These are phyloP conservation scores for Sinopyrophorus schimmeli DNA, from an alignment of 2,888 invertebrate genomes.

Conservation along the genomic window DNA sequence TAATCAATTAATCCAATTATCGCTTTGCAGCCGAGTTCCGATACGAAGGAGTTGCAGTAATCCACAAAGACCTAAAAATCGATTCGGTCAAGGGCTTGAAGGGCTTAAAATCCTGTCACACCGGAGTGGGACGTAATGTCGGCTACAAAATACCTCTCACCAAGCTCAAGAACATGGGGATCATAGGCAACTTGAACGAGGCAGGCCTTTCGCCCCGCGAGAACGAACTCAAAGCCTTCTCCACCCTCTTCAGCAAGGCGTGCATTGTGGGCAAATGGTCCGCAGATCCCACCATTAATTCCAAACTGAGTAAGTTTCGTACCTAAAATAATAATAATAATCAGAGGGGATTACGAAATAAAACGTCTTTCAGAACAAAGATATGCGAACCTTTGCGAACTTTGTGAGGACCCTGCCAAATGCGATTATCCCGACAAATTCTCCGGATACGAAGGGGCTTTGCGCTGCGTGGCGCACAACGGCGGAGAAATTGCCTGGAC, in stretches of 20 bases:
- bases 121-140: conserved; percentile 84
- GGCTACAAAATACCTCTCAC: conserved; percentile 84
- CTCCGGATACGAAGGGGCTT: conserved; percentile 85
- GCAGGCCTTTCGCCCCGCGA: conserved; percentile 71
- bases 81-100: conserved; percentile 68
- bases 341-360: neutral
- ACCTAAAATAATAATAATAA: neutral
- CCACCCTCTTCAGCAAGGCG: conserved; percentile 77
- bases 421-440: conserved; percentile 83
- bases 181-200: conserved; percentile 70
- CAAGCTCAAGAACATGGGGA: conserved; percentile 71
- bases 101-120: conserved; percentile 83
- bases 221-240: conserved; percentile 80
- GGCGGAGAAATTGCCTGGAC: conserved; percentile 87
- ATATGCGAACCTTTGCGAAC: conserved; percentile 76
- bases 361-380: conserved; percentile 66
- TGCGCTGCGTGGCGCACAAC: conserved; percentile 78
- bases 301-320: conserved; percentile 67
- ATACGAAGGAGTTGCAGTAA: conserved; percentile 80
- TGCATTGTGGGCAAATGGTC: conserved; percentile 88
- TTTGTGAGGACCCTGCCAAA: conserved; percentile 75
- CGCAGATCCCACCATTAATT: conserved; percentile 71
- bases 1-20: conserved; percentile 5
- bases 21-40: conserved; percentile 70
- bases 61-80: conserved; percentile 75